Conservation (phyloP, 2,888 invertebrate species). For the Abrostola tripartita region DNA sequence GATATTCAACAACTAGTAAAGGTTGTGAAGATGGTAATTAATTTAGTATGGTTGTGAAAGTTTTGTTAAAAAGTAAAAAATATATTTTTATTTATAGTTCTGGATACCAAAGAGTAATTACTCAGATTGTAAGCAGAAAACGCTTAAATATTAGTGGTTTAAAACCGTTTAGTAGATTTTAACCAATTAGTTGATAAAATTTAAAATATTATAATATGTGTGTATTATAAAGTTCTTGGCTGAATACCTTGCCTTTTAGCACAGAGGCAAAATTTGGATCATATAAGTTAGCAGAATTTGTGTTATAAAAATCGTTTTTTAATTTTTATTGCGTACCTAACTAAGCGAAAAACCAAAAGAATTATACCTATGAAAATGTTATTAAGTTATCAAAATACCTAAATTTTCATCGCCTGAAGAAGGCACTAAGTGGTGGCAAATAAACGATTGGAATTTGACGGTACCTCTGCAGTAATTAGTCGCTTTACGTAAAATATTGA, state of each 20-base stretch:
- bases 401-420: too few relatives aligned
- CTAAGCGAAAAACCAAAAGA: too few relatives aligned
- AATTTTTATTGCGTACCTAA: too few relatives aligned
- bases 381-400: too few relatives aligned
- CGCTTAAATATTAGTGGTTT: slow-evolving; percentile 43
- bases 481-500: not conserved
- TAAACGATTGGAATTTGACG: too few relatives aligned
- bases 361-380: too few relatives aligned
- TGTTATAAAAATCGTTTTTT: too few relatives aligned
- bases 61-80: slow-evolving; percentile 5
- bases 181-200: not conserved
- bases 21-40: slow-evolving; percentile 45
- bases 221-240: not conserved
- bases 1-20: slow-evolving; percentile 20
- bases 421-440: too few relatives aligned
- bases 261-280: too few relatives aligned
- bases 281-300: too few relatives aligned
- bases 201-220: not conserved
- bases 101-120: slow-evolving; percentile 37
- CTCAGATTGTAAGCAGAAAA: slow-evolving; percentile 44
- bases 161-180: slow-evolving; percentile 27
- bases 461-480: not conserved
- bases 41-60: slow-evolving; percentile 43
- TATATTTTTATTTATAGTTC: slow-evolving; percentile 19
- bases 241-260: not conserved